These are phyloP conservation scores for Tolypeutes matacus DNA, from an alignment of 2,797 vertebrate genomes.

Conservation along the genomic window DNA sequence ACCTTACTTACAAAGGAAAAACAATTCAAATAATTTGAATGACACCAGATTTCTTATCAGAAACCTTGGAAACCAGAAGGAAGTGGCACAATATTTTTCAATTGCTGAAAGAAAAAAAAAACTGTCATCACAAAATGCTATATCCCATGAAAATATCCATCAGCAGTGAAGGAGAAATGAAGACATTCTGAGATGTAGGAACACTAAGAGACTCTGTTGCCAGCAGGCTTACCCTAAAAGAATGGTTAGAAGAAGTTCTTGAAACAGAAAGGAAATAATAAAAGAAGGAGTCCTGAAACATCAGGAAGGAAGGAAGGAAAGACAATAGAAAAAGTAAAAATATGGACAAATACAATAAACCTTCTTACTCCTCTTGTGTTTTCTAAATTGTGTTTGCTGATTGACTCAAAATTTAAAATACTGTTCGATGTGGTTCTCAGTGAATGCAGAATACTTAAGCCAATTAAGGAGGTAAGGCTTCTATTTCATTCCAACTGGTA, in stretches of 20 bases:
- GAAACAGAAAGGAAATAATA: not conserved
- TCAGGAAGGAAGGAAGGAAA: not conserved
- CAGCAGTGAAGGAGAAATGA: not conserved
- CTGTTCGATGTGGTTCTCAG: not conserved
- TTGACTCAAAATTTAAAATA: conserved; percentile 16
- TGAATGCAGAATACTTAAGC: not conserved
- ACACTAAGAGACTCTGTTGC: not conserved
- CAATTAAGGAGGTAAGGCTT: not conserved
- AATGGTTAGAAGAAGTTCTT: not conserved
- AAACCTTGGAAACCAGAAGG: too few species aligned
- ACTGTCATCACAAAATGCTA: not conserved
- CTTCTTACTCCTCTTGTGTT: not conserved
- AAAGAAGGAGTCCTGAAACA: not conserved
- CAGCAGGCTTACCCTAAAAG: conserved; percentile 21
- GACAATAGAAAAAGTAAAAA: not conserved
- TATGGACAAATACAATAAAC: not conserved
- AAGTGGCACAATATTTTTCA: not conserved
- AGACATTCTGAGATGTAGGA: not conserved
- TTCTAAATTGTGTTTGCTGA: not conserved
- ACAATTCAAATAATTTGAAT: not conserved
- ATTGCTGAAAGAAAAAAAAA: conserved; percentile 10
- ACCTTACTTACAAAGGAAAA: not conserved
- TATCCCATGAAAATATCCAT: conserved; percentile 15
- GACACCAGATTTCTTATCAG: too few species aligned
- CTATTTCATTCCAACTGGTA: not conserved